Evolutionary conservation across 1,140 invertebrate genomes (phyloP).

Genomic region (Drosophila navojoa): DNA sequence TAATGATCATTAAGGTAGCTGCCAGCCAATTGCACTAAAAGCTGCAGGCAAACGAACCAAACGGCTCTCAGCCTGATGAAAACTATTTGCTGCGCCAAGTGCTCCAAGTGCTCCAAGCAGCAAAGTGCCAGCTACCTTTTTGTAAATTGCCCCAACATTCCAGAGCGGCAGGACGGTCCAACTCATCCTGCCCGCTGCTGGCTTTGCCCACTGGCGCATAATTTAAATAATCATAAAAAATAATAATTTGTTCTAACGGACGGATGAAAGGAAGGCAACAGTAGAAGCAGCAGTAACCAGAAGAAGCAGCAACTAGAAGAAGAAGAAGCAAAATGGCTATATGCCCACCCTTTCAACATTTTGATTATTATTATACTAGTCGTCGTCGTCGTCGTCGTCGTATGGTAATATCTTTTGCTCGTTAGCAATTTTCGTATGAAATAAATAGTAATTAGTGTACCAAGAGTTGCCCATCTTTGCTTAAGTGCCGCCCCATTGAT

Average conservation of each 20-base stretch:
- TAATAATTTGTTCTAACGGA: slow-evolving; percentile 73
- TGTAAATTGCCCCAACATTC: slow-evolving; percentile 64
- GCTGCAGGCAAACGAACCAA: slow-evolving; percentile 57
- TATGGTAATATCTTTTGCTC: slow-evolving; percentile 78
- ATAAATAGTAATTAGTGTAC: slow-evolving; percentile 81
- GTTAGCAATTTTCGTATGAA: slow-evolving; percentile 81
- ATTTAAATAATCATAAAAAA: slow-evolving; percentile 83
- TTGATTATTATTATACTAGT: slow-evolving; percentile 60
- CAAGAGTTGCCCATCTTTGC: slow-evolving; percentile 58
- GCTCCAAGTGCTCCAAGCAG: slow-evolving; percentile 50
- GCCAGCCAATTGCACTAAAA: slow-evolving; percentile 80
- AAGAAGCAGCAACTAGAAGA: too few species aligned
- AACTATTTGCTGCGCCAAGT: slow-evolving; percentile 66
- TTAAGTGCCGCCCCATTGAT: slow-evolving; percentile 32
- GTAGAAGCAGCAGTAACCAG: too few species aligned
- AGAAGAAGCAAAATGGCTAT: too few species aligned
- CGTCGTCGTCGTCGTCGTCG: neutral
- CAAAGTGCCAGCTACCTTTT: slow-evolving; percentile 67
- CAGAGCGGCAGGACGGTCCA: slow-evolving; percentile 2
- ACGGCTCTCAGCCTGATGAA: slow-evolving; percentile 68
- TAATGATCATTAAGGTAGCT: slow-evolving; percentile 81
- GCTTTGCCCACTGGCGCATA: slow-evolving; percentile 55
- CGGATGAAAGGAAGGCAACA: too few species aligned
- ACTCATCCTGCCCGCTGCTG: slow-evolving; percentile 24
- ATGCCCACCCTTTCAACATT: slow-evolving; percentile 26